Evolutionary conservation across 1,140 invertebrate species (phyloP), one percentile per base, ranked within the genome.

Genomic region (Ips nitidus): DNA sequence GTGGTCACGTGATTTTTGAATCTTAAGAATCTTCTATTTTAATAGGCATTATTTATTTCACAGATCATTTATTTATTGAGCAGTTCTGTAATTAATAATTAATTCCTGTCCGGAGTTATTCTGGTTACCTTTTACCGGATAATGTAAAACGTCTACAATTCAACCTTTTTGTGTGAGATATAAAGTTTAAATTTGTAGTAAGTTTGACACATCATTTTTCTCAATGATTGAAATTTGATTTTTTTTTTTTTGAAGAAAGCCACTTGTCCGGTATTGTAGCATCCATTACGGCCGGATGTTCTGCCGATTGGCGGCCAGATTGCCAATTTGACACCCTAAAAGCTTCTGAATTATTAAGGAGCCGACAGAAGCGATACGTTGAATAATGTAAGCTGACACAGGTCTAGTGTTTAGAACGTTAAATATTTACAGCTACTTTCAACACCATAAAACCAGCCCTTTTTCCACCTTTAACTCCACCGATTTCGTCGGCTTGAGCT

Each of bases 281-380:
- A 41, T n/a, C 59, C 60, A 63, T 63, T 52, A 63, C 45, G 60
- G 39, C 58, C 45, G 22, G 45, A 63, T 65, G 62, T 65, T 56
- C 62, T 41, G n/a, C 58, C 8, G 66, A 69, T 67, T 47, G 66
- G 71, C 59, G 66, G 65, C 70, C 22, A 53, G 66, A 75, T 60
- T 74, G 73, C 74, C 75, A 75, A 75, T 75, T 78, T 78, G 76
- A 78, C 75, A 72, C 75, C 73, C 73, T 78, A 78, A 78, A 78
- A 78, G 76, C 74, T 56, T 37, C 61, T 78, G 75, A 69, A 78
- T 78, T 74, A 76, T 77, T 65, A 64, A 78, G 68, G 47, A 78
- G 75, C 75, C 76, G 75, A 78, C 76, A 78, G 75, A 65, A 75
- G 71, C 66, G 64, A 74, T 74, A 67, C 59, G 8, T 39, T 76